A percentile compares a stretch with the other conserved stretches of the same genome.
Conservation (phyloP, 1,140 invertebrate species). For the Drosophila suzukii region DNA sequence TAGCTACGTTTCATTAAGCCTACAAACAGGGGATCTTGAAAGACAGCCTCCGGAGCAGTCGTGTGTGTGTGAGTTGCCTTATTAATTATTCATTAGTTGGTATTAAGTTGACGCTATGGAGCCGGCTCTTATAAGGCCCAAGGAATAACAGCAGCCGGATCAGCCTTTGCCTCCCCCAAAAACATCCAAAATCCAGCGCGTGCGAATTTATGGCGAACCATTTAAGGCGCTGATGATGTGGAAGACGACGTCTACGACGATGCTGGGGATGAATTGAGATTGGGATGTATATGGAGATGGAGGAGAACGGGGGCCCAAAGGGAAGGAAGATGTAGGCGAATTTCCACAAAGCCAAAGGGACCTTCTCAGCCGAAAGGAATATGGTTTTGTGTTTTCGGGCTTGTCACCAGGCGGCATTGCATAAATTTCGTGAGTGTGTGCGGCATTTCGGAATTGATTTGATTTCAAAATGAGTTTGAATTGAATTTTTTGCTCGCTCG, state of each 20-base stretch:
- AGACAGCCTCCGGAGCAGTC: conserved; percentile 45
- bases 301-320: background rate
- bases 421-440: conserved; percentile 64
- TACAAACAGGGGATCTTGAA: conserved; percentile 45
- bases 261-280: conserved; percentile 63
- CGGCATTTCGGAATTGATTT: conserved; percentile 81
- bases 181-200: conserved; percentile 18
- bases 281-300: conserved; percentile 1
- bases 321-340: background rate
- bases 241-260: conserved; percentile 60
- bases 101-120: conserved; percentile 70
- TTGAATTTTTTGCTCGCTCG: conserved; percentile 68
- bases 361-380: conserved; percentile 15
- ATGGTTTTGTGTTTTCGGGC: conserved; percentile 78
- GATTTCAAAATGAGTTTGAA: conserved; percentile 83
- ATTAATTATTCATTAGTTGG: conserved; percentile 83
- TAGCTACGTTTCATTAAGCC: conserved; percentile 76
- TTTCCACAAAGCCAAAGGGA: conserved; percentile 10
- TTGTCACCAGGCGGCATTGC: conserved; percentile 70
- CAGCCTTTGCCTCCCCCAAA: background rate
- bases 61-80: conserved; percentile 53
- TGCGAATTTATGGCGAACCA: conserved; percentile 79
- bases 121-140: conserved; percentile 10
- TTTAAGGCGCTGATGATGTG: conserved; percentile 79
- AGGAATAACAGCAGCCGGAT: conserved; percentile 31